Conservation (phyloP, 2,888 invertebrate genomes). For the Nasonovia ribisnigri region DNA sequence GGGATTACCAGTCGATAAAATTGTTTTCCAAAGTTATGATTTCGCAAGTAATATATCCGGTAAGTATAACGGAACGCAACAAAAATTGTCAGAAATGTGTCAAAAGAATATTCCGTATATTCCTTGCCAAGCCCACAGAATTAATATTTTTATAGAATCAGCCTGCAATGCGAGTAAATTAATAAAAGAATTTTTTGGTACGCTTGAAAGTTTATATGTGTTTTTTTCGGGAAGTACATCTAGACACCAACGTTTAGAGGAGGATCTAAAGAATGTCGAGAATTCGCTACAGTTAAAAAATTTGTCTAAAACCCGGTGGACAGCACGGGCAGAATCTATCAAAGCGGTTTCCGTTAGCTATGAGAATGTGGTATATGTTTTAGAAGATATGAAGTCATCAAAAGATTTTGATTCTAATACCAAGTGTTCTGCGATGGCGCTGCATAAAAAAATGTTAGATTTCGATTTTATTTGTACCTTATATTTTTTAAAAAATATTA, state of each 20-base stretch:
- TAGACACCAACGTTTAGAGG: slow-evolving; percentile 45
- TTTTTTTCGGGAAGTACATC: slow-evolving; percentile 58
- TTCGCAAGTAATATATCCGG: slow-evolving; percentile 55
- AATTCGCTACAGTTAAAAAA: slow-evolving; percentile 52
- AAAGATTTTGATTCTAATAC: no score
- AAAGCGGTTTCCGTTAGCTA: slow-evolving; percentile 52
- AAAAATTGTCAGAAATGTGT: slow-evolving; percentile 40
- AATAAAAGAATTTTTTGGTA: slow-evolving; percentile 44
- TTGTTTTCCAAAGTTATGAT: slow-evolving; percentile 52
- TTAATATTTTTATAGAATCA: slow-evolving; percentile 60
- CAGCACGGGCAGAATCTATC: slow-evolving; percentile 48
- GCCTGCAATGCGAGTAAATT: slow-evolving; percentile 41
- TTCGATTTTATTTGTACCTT: no score
- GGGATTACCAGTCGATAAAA: slow-evolving; percentile 51
- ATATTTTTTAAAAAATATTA: slow-evolving; percentile 46
- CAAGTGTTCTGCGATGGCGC: no score
- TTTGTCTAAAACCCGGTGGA: slow-evolving; percentile 47
- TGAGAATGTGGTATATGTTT: slow-evolving; percentile 41
- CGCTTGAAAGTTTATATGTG: slow-evolving; percentile 51
- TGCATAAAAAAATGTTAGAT: no score
- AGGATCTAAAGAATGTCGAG: slow-evolving; percentile 41
- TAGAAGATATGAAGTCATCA: slow-evolving; percentile 42
- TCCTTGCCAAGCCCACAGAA: slow-evolving; percentile 51
- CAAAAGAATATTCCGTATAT: slow-evolving; percentile 49
- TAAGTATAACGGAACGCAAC: slow-evolving; percentile 40